These are phyloP conservation scores for Caenorhabditis auriculariae DNA, from an alignment of 2,888 invertebrate genomes.

Conservation along the genomic window DNA sequence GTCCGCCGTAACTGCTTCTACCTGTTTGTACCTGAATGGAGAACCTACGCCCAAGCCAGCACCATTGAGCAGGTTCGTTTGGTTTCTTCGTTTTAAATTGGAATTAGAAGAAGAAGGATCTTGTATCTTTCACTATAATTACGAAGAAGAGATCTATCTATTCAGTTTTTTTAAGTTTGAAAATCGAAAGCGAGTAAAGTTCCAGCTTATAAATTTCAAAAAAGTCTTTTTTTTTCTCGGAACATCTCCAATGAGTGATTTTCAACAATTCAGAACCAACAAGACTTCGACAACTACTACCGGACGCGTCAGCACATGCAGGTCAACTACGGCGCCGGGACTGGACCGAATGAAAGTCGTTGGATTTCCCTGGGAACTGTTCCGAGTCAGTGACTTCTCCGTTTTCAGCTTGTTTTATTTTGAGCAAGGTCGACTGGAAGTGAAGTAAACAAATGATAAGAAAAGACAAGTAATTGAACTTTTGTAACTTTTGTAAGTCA, in stretches of 20 bases:
- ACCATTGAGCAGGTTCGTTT: conserved; percentile 38
- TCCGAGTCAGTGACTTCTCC: too few species aligned
- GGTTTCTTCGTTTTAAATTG: neutral
- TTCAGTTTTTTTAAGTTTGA: too few species aligned
- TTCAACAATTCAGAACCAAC: conserved; percentile 38
- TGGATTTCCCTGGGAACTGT: conserved; percentile 25
- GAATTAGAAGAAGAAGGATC: too few species aligned
- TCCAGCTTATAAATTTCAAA: neutral
- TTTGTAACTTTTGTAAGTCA: too few species aligned
- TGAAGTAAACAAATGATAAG: too few species aligned
- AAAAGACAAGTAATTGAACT: too few species aligned
- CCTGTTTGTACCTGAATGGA: conserved; percentile 61
- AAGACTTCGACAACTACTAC: conserved; percentile 50
- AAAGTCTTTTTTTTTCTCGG: too few species aligned
- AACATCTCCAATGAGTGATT: neutral
- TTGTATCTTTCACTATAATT: neutral
- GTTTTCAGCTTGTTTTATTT: too few species aligned
- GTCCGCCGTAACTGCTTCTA: conserved; percentile 57
- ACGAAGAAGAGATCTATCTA: neutral
- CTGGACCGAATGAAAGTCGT: conserved; percentile 19
- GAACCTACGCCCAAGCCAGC: conserved; percentile 50
- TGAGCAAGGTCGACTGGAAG: too few species aligned
- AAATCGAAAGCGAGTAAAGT: neutral
- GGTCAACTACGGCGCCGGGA: conserved; percentile 13
- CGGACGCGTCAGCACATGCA: conserved; percentile 35